Conservation (phyloP, 2,113 vertebrate species). For the Oncorhynchus masou region DNA sequence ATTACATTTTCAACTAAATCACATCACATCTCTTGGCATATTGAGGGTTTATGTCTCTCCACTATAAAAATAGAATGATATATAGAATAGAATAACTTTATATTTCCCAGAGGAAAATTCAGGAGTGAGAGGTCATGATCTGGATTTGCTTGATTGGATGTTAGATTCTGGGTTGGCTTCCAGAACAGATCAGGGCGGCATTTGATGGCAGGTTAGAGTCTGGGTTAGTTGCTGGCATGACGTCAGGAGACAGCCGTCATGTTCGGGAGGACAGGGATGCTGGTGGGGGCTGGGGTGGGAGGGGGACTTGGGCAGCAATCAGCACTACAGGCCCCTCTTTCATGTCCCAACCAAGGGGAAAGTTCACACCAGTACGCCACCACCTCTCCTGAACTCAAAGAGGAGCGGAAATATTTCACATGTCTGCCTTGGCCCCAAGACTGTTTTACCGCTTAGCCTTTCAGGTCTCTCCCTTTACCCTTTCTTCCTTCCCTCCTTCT, state of each 20-base stretch:
- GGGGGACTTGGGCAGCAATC: not conserved
- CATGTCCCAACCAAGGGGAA: slow-evolving; percentile 25
- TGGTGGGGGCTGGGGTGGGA: not conserved
- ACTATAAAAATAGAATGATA: no score
- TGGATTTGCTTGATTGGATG: not conserved
- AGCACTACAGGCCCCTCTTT: slow-evolving; percentile 22
- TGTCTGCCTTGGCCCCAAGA: slow-evolving; percentile 53
- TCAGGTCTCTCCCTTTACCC: slow-evolving; percentile 28
- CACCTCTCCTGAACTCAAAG: slow-evolving; percentile 44
- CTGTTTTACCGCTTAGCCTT: slow-evolving; percentile 17
- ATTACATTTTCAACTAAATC: no score
- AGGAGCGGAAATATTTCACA: slow-evolving; percentile 65
- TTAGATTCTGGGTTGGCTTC: not conserved
- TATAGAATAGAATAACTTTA: no score
- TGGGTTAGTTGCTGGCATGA: slow-evolving; percentile 9
- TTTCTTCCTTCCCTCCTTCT: slow-evolving; percentile 5
- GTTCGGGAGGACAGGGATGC: not conserved
- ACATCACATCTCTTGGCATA: not conserved
- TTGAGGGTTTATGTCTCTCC: no score
- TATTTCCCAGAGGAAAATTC: no score
- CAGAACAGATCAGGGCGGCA: not conserved
- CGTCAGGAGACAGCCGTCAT: slow-evolving; percentile 11
- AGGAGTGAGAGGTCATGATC: slow-evolving; percentile 5
- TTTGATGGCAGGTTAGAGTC: not conserved
- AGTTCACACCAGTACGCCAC: slow-evolving; percentile 55